Evolutionary conservation across 2,797 vertebrate genomes (phyloP), one percentile per base, ranked within the genome.

Genomic region (Muscicapa striata): DNA sequence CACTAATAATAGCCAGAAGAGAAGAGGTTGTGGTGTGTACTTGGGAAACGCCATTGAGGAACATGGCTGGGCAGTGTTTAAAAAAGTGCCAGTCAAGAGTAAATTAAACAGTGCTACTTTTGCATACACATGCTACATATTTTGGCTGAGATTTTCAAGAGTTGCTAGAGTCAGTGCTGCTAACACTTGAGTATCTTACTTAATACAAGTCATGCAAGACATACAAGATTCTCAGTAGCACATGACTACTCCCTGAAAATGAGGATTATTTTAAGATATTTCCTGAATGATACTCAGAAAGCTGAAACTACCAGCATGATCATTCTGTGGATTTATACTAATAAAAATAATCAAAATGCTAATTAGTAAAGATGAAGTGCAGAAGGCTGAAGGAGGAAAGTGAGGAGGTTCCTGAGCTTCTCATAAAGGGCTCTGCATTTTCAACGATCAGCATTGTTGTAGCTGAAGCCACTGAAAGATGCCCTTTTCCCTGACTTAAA

Each of bases 91-190:
- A 79, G 30, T 91, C 48, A 55, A 22, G 43, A 93, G 48, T 82
- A 76, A 82, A 76, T 90, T 52, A 67, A 91, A 84, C 72, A 77
- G 70, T 72, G 57, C 64, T 92, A 32, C 54, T 90, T 94, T 81
- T 89, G 22, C 52, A 14, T 90, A 57, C 52, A 41, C 5, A 4
- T 67, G 13, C 41, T 81, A 23, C 5, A 1, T 61, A 67, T 72
- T 92, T 86, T 86, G 86, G 52, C 74, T 32, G 14, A 79, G 48
- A 84, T 90, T 90, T 93, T 82, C 74, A 76, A 68, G 45, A 70
- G 58, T 36, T 46, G 24, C 38, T 54, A 17, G 41, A 84, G 36
- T 21, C 74, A 67, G 21, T 79, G 59, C 72, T 87, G 72, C 49
- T 75, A 45, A 68, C 40, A 36, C n/a, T 79, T 72, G 13, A 23